Evolutionary conservation across 2,888 invertebrate genomes (phyloP).

Genomic region (Machimus rusticus): DNA sequence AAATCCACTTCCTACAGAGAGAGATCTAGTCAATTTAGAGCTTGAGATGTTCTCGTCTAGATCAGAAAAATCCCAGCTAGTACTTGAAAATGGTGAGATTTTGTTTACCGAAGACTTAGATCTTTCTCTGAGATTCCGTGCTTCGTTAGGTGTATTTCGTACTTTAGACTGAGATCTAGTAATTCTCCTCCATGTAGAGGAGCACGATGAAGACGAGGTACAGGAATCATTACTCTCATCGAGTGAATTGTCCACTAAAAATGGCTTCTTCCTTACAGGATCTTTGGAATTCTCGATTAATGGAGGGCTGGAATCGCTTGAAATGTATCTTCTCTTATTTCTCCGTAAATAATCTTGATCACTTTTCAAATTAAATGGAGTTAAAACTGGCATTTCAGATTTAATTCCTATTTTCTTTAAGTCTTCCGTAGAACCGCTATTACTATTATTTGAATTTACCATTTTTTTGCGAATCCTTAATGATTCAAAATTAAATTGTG

Average conservation of each 20-base stretch:
- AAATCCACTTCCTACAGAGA: not conserved
- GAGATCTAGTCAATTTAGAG: not conserved
- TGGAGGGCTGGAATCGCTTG: not conserved
- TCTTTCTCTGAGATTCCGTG: not conserved
- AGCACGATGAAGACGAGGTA: not conserved
- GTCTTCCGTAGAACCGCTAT: not conserved
- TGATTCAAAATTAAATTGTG: not conserved
- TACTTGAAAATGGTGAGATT: not conserved
- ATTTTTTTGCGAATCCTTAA: not conserved
- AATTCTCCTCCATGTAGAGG: not conserved
- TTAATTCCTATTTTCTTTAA: not conserved
- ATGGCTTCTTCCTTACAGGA: not conserved
- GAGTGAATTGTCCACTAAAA: not conserved
- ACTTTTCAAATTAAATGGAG: not conserved
- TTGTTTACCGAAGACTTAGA: not conserved
- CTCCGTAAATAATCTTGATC: not conserved
- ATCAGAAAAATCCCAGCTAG: not conserved
- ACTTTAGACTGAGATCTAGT: not conserved
- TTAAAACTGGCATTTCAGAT: not conserved
- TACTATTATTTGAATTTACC: not conserved
- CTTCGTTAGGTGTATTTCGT: not conserved
- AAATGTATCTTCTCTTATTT: not conserved
- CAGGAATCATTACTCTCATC: not conserved
- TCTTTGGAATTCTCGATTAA: not conserved
- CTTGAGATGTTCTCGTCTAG: not conserved